Conservation (phyloP, 2,797 vertebrate species). For the Lagorchestes hirsutus region DNA sequence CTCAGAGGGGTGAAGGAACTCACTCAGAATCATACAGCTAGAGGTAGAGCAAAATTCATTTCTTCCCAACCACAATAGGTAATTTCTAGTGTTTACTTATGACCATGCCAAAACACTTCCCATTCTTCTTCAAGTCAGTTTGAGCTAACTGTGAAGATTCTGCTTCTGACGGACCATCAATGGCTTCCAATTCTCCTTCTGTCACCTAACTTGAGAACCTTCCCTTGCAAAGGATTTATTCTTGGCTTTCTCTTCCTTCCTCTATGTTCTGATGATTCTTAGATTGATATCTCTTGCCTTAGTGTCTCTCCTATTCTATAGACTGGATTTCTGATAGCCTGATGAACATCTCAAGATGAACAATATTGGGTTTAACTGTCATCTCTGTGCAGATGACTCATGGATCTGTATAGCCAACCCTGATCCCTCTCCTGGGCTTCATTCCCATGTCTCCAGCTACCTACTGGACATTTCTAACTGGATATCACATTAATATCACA, state of each 20-base stretch:
- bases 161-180: neutral
- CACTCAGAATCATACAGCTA: constrained; percentile 31
- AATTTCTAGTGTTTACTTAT: neutral
- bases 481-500: neutral
- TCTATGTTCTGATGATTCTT: neutral
- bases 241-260: neutral
- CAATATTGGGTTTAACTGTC: neutral
- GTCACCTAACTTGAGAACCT: neutral
- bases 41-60: neutral
- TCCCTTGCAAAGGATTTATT: neutral
- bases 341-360: neutral
- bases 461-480: neutral
- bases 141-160: neutral
- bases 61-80: neutral
- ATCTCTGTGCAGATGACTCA: neutral
- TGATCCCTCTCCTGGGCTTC: neutral
- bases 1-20: neutral
- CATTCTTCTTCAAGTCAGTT: neutral
- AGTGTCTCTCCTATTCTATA: neutral
- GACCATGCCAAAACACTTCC: neutral
- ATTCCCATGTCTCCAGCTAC: rapidly evolving
- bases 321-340: neutral
- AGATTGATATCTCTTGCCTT: neutral
- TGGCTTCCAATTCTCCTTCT: neutral
- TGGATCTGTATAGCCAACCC: neutral